Evolutionary conservation across 1,140 invertebrate species (phyloP), one percentile per base, ranked within the genome.

Genomic region (Alviniconcha marisindica): DNA sequence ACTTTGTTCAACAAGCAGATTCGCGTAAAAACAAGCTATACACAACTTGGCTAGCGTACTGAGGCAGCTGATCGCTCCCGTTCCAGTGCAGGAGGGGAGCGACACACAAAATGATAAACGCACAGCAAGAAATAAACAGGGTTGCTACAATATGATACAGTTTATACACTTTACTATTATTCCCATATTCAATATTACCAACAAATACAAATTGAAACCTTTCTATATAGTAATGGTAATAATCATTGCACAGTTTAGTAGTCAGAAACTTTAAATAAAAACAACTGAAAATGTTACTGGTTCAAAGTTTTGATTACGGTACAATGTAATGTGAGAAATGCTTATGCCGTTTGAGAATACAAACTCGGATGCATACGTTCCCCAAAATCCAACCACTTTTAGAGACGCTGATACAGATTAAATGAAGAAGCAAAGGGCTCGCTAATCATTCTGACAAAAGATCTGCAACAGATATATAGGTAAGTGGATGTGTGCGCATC

Each of bases 221-320:
- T 69, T n/a, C 56, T 44, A 71, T 10, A 36, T 24, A 38, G 60
- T 33, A 36, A 38, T 15, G 18, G 28, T n/a, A 21, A 80, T 80
- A 80, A 80, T 36, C 78, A 80, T 80, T 80, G 78, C 78, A 80
- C 78, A 80, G 78, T 80, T 63, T 76, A 76, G 54, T 80, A 80
- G 77, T 71, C 3, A 56, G 31, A 56, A 71, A 71, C 38, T 71
- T 36, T 24, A 10, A 24, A 42, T 21, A 14, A 71, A 71, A 38
- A 71, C 33, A 40, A 24, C 4, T 71, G 7, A 48, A 18, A 10
- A 18, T 48, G 44, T 48, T 76, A 76, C 73, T 76, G 73, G 40
- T 76, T 76, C 24, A n/a, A 28, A 31, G 73, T 33, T 76, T 63
- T 63, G 60, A 63, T 63, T 63, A 63, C 60, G 24, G 5, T n/a